Conservation (phyloP, 1,140 invertebrate genomes). For the Drosophila grimshawi region DNA sequence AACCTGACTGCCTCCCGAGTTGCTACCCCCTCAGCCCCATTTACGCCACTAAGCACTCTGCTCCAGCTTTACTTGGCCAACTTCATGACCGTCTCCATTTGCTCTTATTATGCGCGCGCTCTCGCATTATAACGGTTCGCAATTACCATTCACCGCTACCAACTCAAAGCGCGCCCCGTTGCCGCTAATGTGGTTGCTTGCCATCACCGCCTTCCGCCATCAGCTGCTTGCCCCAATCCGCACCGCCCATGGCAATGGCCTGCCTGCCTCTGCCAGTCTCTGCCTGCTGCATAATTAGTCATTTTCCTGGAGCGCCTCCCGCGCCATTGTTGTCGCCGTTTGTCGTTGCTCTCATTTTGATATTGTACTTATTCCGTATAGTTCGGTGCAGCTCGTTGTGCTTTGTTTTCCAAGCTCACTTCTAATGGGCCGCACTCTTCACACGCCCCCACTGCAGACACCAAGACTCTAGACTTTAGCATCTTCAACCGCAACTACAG, state of each 20-base stretch:
- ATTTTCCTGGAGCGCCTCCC: conserved; percentile 66
- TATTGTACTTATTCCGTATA: conserved; percentile 22
- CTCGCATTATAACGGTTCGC: conserved; percentile 78
- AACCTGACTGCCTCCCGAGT: conserved; percentile 17
- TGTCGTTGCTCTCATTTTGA: conserved; percentile 72
- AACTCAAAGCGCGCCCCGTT: conserved; percentile 59
- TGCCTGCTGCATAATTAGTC: conserved; percentile 66
- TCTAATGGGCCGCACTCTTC: conserved; percentile 58
- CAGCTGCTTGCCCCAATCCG: neutral
- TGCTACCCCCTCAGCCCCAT: neutral
- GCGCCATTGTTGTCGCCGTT: conserved; percentile 48
- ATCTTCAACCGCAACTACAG: conserved; percentile 73
- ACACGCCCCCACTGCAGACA: conserved; percentile 57
- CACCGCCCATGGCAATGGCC: neutral
- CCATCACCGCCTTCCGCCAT: conserved; percentile 9
- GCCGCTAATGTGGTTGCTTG: conserved; percentile 65
- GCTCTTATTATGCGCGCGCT: conserved; percentile 72
- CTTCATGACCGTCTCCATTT: conserved; percentile 32
- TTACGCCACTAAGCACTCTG: too few relatives aligned
- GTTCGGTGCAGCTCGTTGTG: conserved; percentile 53
- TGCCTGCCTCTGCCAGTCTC: conserved; percentile 15
- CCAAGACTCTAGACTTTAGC: conserved; percentile 37
- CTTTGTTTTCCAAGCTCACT: conserved; percentile 46
- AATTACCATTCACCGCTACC: conserved; percentile 81
- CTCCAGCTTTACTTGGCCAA: neutral